phyloP scores from a whole-genome alignment of 2,888 invertebrate genomes.

The Rhorus exstirpatorius region DNA sequence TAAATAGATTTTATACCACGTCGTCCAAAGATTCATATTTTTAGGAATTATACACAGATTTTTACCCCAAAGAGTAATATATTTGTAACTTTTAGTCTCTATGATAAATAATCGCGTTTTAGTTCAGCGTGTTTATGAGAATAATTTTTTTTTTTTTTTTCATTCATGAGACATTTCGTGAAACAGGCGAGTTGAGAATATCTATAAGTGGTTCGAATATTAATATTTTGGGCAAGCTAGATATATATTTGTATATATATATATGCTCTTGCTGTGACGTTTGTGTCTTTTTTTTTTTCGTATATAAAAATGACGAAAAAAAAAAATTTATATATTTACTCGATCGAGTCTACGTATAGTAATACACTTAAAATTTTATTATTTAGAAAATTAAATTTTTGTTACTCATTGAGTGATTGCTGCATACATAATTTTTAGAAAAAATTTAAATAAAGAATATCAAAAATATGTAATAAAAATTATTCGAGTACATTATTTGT shows the following conservation, averaged over 20 bases:
- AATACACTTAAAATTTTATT: slow-evolving; percentile 29
- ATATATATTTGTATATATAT: no score
- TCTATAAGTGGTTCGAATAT: no score
- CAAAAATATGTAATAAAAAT: slow-evolving; percentile 35
- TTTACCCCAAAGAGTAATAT: slow-evolving; percentile 77
- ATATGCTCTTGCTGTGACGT: not conserved
- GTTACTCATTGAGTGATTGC: slow-evolving; percentile 55
- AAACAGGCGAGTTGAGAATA: no score
- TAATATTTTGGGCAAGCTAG: no score
- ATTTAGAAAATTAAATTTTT: slow-evolving; percentile 41
- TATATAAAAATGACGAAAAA: not conserved
- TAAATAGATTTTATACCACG: slow-evolving; percentile 75
- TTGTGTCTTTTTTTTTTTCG: slow-evolving; percentile 12
- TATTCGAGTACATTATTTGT: no score
- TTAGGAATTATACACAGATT: slow-evolving; percentile 67
- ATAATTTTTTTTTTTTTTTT: not conserved
- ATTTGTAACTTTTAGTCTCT: slow-evolving; percentile 80
- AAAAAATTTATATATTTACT: not conserved
- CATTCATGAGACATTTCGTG: no score
- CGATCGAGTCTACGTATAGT: slow-evolving; percentile 3
- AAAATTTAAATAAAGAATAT: slow-evolving; percentile 22
- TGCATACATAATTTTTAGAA: slow-evolving; percentile 48
- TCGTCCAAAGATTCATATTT: slow-evolving; percentile 77
- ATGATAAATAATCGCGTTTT: slow-evolving; percentile 27
- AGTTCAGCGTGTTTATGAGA: slow-evolving; percentile 18